Conservation (phyloP, 2,888 invertebrate genomes). For the Periphyllus acericola region DNA sequence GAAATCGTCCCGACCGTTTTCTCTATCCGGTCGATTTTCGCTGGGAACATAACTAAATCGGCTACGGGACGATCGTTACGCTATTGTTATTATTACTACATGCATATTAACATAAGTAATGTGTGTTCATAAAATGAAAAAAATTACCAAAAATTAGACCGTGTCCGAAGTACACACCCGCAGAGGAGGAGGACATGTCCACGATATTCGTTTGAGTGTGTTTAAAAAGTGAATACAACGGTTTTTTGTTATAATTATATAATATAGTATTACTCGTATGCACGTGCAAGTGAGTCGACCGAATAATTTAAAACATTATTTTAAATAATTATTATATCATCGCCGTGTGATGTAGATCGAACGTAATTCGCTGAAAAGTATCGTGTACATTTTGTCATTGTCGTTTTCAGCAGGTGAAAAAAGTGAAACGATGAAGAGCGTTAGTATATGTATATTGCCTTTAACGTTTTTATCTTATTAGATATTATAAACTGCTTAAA, state of each 20-base stretch:
- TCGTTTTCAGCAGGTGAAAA: neutral
- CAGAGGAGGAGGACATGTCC: neutral
- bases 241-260: neutral
- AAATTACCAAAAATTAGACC: neutral
- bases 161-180: neutral
- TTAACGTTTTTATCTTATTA: too few relatives aligned
- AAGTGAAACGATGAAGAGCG: too few relatives aligned
- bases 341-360: neutral
- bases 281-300: neutral
- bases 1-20: neutral
- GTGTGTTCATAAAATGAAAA: neutral
- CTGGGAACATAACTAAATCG: neutral
- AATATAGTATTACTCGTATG: neutral
- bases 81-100: neutral
- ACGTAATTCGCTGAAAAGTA: neutral
- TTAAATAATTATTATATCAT: neutral
- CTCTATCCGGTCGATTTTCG: constrained; percentile 2
- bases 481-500: too few relatives aligned
- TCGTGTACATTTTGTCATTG: too few relatives aligned
- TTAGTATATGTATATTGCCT: too few relatives aligned
- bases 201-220: neutral
- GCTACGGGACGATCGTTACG: constrained; percentile 2
- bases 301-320: neutral
- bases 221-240: neutral
- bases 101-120: neutral